These are phyloP conservation scores for Masticophis lateralis DNA, from an alignment of 2,797 vertebrate genomes.

Conservation along the genomic window DNA sequence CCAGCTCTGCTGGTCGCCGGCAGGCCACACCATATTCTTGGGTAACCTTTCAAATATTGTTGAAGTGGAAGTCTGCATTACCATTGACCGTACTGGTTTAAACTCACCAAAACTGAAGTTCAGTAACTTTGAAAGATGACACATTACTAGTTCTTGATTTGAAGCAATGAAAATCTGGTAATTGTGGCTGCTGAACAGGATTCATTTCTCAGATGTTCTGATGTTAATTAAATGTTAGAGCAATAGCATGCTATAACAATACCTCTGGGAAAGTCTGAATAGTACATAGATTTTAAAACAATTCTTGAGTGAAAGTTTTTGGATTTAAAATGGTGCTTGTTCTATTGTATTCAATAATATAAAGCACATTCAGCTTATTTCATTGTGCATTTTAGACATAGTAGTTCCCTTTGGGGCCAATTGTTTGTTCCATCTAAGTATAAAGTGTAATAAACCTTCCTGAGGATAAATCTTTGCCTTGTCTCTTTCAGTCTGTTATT, in stretches of 20 bases:
- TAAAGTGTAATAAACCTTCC: neutral
- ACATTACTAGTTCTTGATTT: neutral
- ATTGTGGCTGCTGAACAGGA: neutral
- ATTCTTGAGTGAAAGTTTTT: neutral
- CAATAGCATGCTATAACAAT: neutral
- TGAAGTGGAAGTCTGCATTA: neutral
- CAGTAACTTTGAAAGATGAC: neutral
- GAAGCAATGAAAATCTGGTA: neutral
- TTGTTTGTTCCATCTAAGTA: neutral
- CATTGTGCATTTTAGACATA: neutral
- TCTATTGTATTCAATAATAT: neutral
- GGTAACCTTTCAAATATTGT: neutral
- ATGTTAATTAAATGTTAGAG: neutral
- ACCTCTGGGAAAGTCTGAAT: neutral
- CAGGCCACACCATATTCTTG: neutral
- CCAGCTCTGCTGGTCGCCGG: no score
- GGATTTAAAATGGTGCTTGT: neutral
- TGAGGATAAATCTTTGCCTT: constrained; percentile 29
- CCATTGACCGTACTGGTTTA: neutral
- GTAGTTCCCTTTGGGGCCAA: neutral
- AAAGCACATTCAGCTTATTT: neutral
- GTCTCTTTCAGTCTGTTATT: constrained; percentile 83
- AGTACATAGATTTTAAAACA: neutral
- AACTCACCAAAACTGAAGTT: neutral
- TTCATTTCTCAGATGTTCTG: neutral